Evolutionary conservation across 2,113 vertebrate species (phyloP).

Genomic region (Sigmodon hispidus): DNA sequence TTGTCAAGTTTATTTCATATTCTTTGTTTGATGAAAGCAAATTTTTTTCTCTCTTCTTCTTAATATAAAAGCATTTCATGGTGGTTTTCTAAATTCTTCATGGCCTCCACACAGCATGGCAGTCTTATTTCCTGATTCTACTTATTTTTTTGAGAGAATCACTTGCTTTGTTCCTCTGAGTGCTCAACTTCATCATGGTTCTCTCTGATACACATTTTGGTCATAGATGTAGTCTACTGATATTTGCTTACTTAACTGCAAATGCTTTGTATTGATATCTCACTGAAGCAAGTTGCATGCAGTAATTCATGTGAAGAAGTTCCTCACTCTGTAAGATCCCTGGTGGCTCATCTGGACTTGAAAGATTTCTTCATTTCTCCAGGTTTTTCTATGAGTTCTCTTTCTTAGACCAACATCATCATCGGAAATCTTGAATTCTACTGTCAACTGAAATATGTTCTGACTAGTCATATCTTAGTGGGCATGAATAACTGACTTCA

Average conservation of each 20-base stretch:
- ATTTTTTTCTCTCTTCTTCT: neutral
- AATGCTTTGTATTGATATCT: neutral
- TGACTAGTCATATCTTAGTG: neutral
- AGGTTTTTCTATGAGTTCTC: neutral
- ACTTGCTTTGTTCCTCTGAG: neutral
- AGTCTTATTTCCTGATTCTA: neutral
- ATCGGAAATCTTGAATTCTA: slow-evolving; percentile 1
- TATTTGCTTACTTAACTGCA: neutral
- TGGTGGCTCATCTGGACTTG: neutral
- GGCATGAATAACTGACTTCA: neutral
- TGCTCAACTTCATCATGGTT: neutral
- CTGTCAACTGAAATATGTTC: neutral
- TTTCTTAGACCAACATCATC: neutral
- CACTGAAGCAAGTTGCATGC: neutral
- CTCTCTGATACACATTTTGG: neutral
- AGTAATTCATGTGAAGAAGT: neutral
- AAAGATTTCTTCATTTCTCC: neutral
- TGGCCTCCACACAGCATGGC: neutral
- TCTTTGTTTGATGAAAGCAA: slow-evolving; percentile 4
- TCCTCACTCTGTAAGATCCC: neutral
- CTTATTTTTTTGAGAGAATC: neutral
- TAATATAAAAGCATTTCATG: slow-evolving; percentile 41
- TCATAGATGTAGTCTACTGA: neutral
- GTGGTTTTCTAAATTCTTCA: slow-evolving; percentile 32
- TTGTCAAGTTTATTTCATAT: neutral